Percentiles rank a stretch among this genome's conserved stretches.
Conservation (phyloP, 2,113 vertebrate genomes). For the Capra hircus region DNA sequence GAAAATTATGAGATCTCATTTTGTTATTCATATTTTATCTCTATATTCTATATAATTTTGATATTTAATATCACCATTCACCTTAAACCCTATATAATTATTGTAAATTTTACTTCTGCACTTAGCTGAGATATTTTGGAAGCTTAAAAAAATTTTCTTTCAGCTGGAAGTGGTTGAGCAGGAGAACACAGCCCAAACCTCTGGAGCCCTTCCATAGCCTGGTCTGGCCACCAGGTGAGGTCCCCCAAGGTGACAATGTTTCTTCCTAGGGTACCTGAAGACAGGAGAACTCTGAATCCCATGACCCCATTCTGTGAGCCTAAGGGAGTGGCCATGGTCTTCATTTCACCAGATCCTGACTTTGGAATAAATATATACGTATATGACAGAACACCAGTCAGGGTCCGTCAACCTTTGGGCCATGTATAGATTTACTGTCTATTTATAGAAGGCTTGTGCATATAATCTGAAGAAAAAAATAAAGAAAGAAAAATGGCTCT, state of each 20-base stretch:
- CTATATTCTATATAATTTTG: background rate
- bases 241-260: accelerated
- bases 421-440: background rate
- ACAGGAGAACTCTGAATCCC: background rate
- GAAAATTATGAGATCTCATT: background rate
- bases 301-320: background rate
- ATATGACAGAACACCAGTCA: background rate
- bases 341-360: background rate
- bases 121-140: background rate
- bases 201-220: accelerated
- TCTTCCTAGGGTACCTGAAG: background rate
- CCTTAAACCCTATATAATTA: background rate
- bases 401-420: background rate
- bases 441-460: background rate
- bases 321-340: background rate
- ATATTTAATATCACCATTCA: background rate
- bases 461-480: background rate
- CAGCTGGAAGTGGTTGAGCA: background rate
- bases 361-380: background rate
- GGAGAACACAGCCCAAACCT: background rate
- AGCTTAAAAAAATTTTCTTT: background rate
- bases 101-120: background rate
- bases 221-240: background rate
- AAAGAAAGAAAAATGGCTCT: background rate
- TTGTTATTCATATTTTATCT: background rate